Conservation (phyloP, 2,888 invertebrate species). For the Miltochrista miniata region DNA sequence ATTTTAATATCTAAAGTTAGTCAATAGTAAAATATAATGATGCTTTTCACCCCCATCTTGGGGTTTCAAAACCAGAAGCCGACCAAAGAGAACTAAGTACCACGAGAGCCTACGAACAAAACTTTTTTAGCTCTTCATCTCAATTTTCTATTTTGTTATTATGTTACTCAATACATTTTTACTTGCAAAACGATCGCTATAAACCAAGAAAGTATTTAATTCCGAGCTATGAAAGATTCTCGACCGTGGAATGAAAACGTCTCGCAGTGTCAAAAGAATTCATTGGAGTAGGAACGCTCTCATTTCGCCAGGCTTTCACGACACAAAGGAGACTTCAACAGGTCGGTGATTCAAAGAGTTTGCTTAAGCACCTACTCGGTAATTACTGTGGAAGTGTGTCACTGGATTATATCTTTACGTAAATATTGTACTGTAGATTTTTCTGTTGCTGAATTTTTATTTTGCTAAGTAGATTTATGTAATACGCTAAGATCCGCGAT, state of each 20-base stretch:
- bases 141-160: too few species aligned
- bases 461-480: too few species aligned
- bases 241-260: conserved; percentile 30
- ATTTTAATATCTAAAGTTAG: too few species aligned
- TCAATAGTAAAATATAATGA: too few species aligned
- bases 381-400: conserved; percentile 1
- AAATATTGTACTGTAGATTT: not conserved
- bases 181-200: conserved; percentile 7
- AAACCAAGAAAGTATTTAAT: conserved; percentile 14
- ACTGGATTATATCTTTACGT: not conserved
- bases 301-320: conserved; percentile 18
- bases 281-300: conserved; percentile 14
- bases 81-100: too few species aligned
- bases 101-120: too few species aligned
- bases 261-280: conserved; percentile 32
- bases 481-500: too few species aligned
- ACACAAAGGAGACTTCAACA: conserved; percentile 6
- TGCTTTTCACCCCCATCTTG: too few species aligned
- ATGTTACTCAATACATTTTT: conserved; percentile 2
- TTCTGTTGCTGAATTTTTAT: not conserved
- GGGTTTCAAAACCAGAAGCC: too few species aligned
- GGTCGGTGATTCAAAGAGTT: conserved; percentile 3
- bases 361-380: not conserved
- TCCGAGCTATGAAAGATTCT: conserved; percentile 16
- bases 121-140: too few species aligned